These are phyloP conservation scores for Sebastes itinus DNA, from an alignment of 2,797 vertebrate genomes.

Conservation along the genomic window DNA sequence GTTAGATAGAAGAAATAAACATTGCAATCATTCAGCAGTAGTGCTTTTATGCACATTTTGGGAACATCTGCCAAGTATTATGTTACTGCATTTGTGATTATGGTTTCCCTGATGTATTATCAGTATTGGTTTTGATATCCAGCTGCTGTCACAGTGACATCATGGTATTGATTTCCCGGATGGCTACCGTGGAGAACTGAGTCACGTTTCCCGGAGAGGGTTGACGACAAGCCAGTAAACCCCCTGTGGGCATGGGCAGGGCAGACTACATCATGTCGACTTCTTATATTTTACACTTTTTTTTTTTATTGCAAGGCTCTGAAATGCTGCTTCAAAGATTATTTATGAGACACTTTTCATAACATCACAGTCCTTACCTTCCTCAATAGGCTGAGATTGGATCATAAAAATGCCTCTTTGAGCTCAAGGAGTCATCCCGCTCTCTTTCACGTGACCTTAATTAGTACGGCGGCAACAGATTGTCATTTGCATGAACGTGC, in stretches of 20 bases:
- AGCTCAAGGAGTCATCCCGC: slow-evolving; percentile 36
- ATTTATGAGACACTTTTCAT: slow-evolving; percentile 18
- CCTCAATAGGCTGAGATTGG: slow-evolving; percentile 37
- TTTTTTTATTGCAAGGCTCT: not conserved
- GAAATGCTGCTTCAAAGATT: slow-evolving; percentile 20
- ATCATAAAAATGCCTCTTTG: slow-evolving; percentile 29
- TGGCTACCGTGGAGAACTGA: slow-evolving; percentile 47
- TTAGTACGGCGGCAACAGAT: slow-evolving; percentile 74
- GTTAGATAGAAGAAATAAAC: not conserved
- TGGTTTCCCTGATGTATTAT: slow-evolving; percentile 44
- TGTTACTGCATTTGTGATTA: slow-evolving; percentile 25
- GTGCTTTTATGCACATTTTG: not conserved
- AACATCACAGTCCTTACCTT: slow-evolving; percentile 13
- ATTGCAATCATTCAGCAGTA: not conserved
- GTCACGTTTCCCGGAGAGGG: slow-evolving; percentile 69
- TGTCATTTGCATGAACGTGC: slow-evolving; percentile 78
- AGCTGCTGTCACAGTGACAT: slow-evolving; percentile 64
- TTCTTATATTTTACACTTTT: not conserved
- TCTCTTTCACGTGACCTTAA: slow-evolving; percentile 69
- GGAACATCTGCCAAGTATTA: slow-evolving; percentile 19
- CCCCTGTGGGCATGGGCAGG: slow-evolving; percentile 47
- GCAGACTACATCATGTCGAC: slow-evolving; percentile 10
- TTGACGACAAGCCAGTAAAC: slow-evolving; percentile 42
- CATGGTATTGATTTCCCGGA: slow-evolving; percentile 65
- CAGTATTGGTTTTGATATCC: slow-evolving; percentile 47